phyloP scores from a whole-genome alignment of 2,113 vertebrate genomes.

The Indicator indicator region DNA sequence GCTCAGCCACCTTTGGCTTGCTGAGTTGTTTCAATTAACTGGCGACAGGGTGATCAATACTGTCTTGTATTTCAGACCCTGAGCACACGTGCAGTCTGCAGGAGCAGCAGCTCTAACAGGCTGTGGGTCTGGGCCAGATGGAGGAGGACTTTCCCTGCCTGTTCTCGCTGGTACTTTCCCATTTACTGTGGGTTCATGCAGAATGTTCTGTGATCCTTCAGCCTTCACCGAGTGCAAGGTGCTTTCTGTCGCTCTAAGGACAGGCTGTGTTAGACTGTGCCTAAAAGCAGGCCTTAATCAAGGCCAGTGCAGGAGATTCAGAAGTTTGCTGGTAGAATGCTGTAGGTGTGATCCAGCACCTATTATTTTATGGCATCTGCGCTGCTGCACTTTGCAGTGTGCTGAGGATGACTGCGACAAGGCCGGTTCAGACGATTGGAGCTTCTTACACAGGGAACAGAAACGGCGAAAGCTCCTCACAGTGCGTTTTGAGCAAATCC shows the following conservation, averaged over 20 bases:
- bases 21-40: background rate
- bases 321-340: background rate
- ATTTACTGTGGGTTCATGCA: background rate
- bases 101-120: background rate
- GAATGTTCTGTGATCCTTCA: background rate
- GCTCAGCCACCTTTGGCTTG: accelerated
- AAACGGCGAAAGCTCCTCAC: background rate
- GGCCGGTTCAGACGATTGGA: background rate
- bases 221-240: background rate
- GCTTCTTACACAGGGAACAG: background rate
- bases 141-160: background rate
- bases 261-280: background rate
- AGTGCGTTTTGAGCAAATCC: background rate
- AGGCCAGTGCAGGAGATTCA: background rate
- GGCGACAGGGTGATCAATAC: background rate
- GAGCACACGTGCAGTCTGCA: background rate
- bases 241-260: background rate
- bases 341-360: background rate
- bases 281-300: background rate
- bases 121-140: accelerated
- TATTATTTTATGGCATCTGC: background rate
- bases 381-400: background rate
- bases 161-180: background rate
- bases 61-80: background rate
- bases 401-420: background rate